Conservation (phyloP, 2,888 invertebrate species). For the Gerris lacustris region DNA sequence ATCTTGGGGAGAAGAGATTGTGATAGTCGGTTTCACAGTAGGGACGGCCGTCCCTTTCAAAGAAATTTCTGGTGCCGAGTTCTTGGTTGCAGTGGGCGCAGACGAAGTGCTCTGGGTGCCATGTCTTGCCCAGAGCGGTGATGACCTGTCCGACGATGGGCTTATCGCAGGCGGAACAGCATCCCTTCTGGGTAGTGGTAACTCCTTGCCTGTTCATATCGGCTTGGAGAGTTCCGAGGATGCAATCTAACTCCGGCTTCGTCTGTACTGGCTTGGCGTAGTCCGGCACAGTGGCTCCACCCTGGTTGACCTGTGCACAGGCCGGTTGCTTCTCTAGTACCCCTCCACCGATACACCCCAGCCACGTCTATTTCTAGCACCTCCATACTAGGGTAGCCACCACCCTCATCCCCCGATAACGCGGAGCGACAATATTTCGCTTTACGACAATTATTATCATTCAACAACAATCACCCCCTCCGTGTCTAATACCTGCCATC, state of each 20-base stretch:
- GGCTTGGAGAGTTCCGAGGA: constrained; percentile 87
- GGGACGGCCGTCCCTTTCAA: constrained; percentile 90
- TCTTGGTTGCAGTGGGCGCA: constrained; percentile 96
- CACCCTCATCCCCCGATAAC: constrained; percentile 42
- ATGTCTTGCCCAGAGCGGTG: constrained; percentile 93
- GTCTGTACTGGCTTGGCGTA: constrained; percentile 51
- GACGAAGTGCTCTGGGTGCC: constrained; percentile 98
- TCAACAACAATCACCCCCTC: no score
- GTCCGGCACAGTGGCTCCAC: constrained; percentile 36
- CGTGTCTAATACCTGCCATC: no score
- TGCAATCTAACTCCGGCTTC: constrained; percentile 58
- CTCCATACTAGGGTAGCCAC: background rate
- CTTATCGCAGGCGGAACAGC: constrained; percentile 97
- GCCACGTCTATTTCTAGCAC: constrained; percentile 17
- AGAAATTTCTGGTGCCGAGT: constrained; percentile 94
- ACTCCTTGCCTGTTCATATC: constrained; percentile 99
- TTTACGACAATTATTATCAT: constrained; percentile 15
- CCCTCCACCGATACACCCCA: constrained; percentile 5
- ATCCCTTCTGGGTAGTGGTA: constrained; percentile 96
- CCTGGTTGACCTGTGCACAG: constrained; percentile 31
- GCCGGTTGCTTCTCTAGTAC: constrained; percentile 16
- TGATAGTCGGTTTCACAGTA: constrained; percentile 99
- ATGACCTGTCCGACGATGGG: constrained; percentile 94
- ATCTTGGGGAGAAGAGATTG: constrained; percentile 93
- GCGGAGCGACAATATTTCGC: constrained; percentile 35